Base-by-base conservation (phyloP, 2,113 vertebrate genomes). In the Pithys albifrons region DNA sequence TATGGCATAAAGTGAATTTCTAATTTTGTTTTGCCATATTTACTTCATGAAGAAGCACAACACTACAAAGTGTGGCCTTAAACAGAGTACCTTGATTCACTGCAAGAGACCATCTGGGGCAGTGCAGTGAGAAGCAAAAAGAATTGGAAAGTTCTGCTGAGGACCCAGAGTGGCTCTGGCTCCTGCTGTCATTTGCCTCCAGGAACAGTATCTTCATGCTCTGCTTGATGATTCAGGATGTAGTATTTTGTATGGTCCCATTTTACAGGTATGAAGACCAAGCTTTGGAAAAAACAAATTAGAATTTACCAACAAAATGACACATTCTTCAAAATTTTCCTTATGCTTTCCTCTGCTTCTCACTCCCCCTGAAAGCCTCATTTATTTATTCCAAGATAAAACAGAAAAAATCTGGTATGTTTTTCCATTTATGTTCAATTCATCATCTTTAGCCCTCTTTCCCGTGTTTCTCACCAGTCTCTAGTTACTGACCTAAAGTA, bases 101-200 rank as follows among this genome's bases (percentile, higher is more conserved):
- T 1, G 0, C 35, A 71, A 69, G 35, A 79, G 25, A 85, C 23
- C 25, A 41, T 11, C n/a, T 75, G 66, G 31, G 18, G 12, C 62
- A 65, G 20, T 24, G 58, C 52, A 45, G 17, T 20, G 27, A 79
- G 75, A 88, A 90, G 20, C 10, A 79, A 88, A 88, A 72, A 39
- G 35, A 69, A 67, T 66, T 51, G 78, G 27, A 17, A 27, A 67
- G 37, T 78, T 85, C n/a, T 89, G 81, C 81, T 54, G 12, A 74
- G 65, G n/a, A 81, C 28, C 7, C 31, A 31, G 59, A 46, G 10
- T 49, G 31, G 37, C 31, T 95, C 62, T 85, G 71, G 15, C 23
- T 89, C 39, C 75, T 64, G 74, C 33, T 64, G 33, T 31, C 0
- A 0, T 64, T 91, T 3, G 0, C 33, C 66, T 61, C 29, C 54